These are phyloP conservation scores for Cheilosia pagana DNA, from an alignment of 2,888 invertebrate genomes.

Conservation along the genomic window DNA sequence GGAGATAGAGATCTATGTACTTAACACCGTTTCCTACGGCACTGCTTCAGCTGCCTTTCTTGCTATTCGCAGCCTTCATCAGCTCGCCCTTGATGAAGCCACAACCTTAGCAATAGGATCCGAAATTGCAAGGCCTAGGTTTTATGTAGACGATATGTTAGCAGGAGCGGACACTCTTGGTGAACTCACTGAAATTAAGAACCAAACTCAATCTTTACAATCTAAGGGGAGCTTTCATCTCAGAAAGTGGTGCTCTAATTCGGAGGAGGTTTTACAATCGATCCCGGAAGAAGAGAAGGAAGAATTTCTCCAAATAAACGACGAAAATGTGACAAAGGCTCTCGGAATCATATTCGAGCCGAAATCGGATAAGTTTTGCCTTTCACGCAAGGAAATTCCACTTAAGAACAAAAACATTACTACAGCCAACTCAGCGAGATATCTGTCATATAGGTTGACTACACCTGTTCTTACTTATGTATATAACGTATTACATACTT, in stretches of 20 bases:
- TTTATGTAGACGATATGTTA: constrained; percentile 23
- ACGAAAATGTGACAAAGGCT: constrained; percentile 7
- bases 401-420: too few species aligned
- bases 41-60: constrained; percentile 25
- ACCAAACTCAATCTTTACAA: constrained; percentile 1
- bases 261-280: not conserved
- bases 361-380: too few species aligned
- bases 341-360: constrained; percentile 31
- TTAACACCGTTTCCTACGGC: constrained; percentile 8
- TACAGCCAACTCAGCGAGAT: too few species aligned
- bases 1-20: not conserved
- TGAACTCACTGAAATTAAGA: constrained; percentile 11
- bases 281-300: not conserved
- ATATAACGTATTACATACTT: too few species aligned
- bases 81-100: constrained; percentile 16
- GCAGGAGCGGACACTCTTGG: constrained; percentile 10
- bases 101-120: constrained; percentile 8
- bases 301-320: constrained; percentile 6
- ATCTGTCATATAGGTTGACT: too few species aligned
- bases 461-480: too few species aligned
- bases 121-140: not conserved
- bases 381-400: not conserved
- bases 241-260: constrained; percentile 19
- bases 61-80: constrained; percentile 3
- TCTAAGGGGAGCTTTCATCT: constrained; percentile 13